Base-by-base conservation (phyloP, 1,140 invertebrate species). In the Drosophila auraria region DNA sequence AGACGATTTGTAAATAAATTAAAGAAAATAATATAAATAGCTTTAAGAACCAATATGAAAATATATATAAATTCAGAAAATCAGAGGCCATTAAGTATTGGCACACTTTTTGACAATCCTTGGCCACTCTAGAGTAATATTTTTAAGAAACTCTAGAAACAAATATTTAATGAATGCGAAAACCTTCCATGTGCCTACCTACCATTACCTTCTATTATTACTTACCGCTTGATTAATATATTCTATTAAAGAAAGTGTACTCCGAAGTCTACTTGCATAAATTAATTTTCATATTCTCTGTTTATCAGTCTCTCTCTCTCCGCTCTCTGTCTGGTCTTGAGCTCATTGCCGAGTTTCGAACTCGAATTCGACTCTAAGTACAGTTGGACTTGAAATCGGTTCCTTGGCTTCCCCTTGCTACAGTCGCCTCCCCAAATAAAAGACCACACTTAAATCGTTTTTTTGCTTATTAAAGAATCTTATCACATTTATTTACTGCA, bases 401-500 rank as follows among this genome's bases (percentile, higher is more conserved):
- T 30, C 11, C 27, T 14, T 17, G 44, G 30, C 14, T 56, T 23
- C 33, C 40, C 63, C 50, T 3, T 15, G 23, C 8, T 27, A 73
- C 70, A 73, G 54, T 73, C 27, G 68, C 36, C 17, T 61, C 51
- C 74, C 57, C 23, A n/a, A 60, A 49, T 33, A 76, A 54, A 63
- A 49, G 64, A 44, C 72, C 23, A 74, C 44, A 27, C 42, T 8
- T 9, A 6, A 6, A 49, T 17, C 20, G 9, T 12, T 45, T 33
- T 33, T 78, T 87, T 83, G 64, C 64, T 82, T 89, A 87, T 91
- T 91, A 87, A 92, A 91, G 90, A 92, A 92, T 92, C 91, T 92
- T 92, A 92, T 92, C 91, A 92, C 91, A 92, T 92, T 92, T 92
- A 92, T 92, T 92, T 92, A 92, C 91, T 91, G 90, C 91, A 90